These are phyloP conservation scores for Actenoides lindsayi DNA, from an alignment of 2,113 vertebrate species.

Conservation along the genomic window DNA sequence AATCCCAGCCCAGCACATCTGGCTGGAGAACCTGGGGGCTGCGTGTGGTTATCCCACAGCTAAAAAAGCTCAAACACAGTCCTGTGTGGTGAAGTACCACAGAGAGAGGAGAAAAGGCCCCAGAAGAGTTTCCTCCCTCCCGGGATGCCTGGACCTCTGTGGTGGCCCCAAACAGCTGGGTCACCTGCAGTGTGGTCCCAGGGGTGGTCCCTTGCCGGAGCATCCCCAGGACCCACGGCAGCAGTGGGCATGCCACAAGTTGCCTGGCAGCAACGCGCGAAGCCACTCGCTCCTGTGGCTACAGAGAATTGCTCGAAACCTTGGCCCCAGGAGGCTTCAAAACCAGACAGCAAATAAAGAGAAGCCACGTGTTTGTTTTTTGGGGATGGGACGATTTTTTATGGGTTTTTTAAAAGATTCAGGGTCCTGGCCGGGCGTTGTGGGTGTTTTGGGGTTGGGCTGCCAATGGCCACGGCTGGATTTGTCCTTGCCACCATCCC, in stretches of 20 bases:
- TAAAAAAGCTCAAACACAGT: neutral
- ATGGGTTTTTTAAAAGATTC: neutral
- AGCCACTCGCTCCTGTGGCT: neutral
- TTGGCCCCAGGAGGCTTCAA: neutral
- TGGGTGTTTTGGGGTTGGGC: neutral
- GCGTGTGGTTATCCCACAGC: neutral
- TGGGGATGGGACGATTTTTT: neutral
- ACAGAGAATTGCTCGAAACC: neutral
- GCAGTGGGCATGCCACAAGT: rapidly evolving
- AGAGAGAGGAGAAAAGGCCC: neutral
- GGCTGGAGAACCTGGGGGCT: neutral
- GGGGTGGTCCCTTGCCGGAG: rapidly evolving
- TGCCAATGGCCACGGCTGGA: rapidly evolving
- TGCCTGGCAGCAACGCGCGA: rapidly evolving
- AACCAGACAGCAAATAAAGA: conserved; percentile 34
- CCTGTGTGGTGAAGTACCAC: rapidly evolving
- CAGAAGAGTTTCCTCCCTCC: neutral
- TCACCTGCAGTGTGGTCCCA: rapidly evolving
- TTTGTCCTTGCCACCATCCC: neutral
- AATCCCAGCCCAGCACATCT: neutral
- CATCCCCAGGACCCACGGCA: rapidly evolving
- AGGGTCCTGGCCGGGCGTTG: neutral
- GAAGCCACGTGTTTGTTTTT: neutral
- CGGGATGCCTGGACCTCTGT: rapidly evolving
- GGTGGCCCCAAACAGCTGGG: neutral